These are phyloP conservation scores for Anabacerthia variegaticeps DNA, from an alignment of 2,797 vertebrate species.

Conservation along the genomic window DNA sequence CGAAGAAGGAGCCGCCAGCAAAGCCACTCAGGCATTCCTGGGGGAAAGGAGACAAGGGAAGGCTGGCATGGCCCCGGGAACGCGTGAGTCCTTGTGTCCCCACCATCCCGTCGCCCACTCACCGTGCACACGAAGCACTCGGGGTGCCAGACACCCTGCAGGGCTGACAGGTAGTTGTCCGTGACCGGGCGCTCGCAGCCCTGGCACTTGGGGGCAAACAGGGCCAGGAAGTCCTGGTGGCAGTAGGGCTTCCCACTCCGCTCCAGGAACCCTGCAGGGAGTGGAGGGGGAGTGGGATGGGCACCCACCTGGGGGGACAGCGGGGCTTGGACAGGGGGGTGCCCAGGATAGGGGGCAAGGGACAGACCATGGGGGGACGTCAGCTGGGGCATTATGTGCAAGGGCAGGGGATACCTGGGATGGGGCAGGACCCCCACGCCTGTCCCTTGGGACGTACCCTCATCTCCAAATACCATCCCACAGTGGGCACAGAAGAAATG, in stretches of 20 bases:
- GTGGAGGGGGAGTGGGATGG: rapidly evolving
- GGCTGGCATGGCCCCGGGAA: rapidly evolving
- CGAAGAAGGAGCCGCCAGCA: constrained; percentile 81
- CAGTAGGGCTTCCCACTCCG: constrained; percentile 88
- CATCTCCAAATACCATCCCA: constrained; percentile 82
- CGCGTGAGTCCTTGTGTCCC: rapidly evolving
- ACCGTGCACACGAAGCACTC: constrained; percentile 93
- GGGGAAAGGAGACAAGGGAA: background rate
- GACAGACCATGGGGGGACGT: rapidly evolving
- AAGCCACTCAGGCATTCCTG: constrained; percentile 89
- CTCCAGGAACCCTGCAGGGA: constrained; percentile 83
- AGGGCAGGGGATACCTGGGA: background rate
- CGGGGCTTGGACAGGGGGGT: rapidly evolving
- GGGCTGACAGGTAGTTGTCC: constrained; percentile 88
- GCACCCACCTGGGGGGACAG: rapidly evolving
- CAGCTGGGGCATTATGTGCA: rapidly evolving
- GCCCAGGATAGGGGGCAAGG: background rate
- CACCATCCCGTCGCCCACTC: background rate
- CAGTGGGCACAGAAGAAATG: constrained; percentile 93
- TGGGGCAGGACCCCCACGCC: background rate
- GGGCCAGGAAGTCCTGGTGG: constrained; percentile 84
- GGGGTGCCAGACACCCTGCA: constrained; percentile 87
- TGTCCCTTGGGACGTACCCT: constrained; percentile 71
- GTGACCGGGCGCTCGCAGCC: constrained; percentile 85
- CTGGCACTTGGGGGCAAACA: constrained; percentile 90